A percentile compares a stretch with the other conserved stretches of the same genome.
Conservation (phyloP, 2,888 invertebrate genomes). For the Tryphoninae sp. region DNA sequence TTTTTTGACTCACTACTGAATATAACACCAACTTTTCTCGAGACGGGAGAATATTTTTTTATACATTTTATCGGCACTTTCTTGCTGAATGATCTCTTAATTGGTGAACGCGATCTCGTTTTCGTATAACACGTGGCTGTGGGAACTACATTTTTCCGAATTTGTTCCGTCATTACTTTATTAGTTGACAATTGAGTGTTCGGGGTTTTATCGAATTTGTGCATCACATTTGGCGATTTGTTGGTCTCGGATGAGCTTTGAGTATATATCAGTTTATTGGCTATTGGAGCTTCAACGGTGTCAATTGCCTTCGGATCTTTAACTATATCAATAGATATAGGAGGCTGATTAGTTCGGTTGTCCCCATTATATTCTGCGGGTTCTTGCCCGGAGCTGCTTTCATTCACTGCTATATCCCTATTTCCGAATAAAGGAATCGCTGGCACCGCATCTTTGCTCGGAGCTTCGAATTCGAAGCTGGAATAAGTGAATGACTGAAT, state of each 20-base stretch:
- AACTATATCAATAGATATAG: too few relatives aligned
- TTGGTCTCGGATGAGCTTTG: not conserved
- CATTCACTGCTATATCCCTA: conserved; percentile 69
- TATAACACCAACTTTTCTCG: conserved; percentile 63
- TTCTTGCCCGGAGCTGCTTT: conserved; percentile 69
- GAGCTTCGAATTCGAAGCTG: not conserved
- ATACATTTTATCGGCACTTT: conserved; percentile 73
- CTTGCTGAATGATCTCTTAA: conserved; percentile 72
- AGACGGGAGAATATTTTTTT: conserved; percentile 65
- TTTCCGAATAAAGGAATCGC: not conserved
- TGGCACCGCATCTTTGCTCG: not conserved
- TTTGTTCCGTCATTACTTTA: not conserved
- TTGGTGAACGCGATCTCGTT: conserved; percentile 75
- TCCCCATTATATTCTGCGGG: conserved; percentile 8
- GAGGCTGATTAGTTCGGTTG: not conserved
- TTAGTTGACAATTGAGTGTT: not conserved
- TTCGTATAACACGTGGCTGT: conserved; percentile 43
- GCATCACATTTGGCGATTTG: not conserved
- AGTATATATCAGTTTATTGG: not conserved
- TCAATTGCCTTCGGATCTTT: not conserved
- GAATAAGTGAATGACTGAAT: not conserved
- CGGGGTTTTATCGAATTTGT: not conserved
- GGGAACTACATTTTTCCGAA: not conserved
- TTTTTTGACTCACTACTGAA: conserved; percentile 63
- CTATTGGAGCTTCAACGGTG: not conserved